Evolutionary conservation across 1,140 invertebrate genomes (phyloP), one percentile per base, ranked within the genome.

Genomic region (Drosophila quadrilineata): DNA sequence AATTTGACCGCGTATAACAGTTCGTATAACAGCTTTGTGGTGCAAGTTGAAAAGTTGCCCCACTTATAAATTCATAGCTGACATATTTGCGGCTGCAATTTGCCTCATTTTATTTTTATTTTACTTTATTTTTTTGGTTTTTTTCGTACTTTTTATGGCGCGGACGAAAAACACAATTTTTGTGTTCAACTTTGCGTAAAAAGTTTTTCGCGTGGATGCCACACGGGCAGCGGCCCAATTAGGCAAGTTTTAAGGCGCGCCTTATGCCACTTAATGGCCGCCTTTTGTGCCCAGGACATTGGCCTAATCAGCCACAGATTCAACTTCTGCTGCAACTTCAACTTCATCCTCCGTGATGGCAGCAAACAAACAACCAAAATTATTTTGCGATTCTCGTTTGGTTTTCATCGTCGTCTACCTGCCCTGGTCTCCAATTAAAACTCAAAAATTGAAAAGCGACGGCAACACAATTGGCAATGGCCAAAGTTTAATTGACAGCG

Each of bases 341-440:
- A 21, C 28, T 43, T 6, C 16, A 10, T 29, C 29, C 16, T 33
- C 21, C 41, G 49, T 14, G 12, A 40, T 21, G 46, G n/a, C 52
- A 66, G 62, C 68, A 58, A 76, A 76, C 71, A 71, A 71, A n/a
- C n/a, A n/a, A n/a, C n/a, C n/a, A n/a, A n/a, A n/a, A n/a, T n/a
- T n/a, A n/a, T n/a, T 76, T 76, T 40, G 43, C 57, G 56, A 71
- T 75, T 80, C 49, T 65, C 54, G 41, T 68, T 68, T 38, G 69
- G 28, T 74, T 53, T 53, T 43, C 57, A 31, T 69, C n/a, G n/a
- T n/a, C n/a, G n/a, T n/a, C n/a, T n/a, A n/a, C n/a, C n/a, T 66
- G 65, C 80, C 75, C 75, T 71, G 71, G 41, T 41, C 56, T 31
- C 60, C 75, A 79, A 79, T 79, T 80, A 79, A 79, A 67, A 77